Percentiles rank a stretch among this genome's conserved stretches.
phyloP scores from a whole-genome alignment of 2,113 vertebrate species.

The Megalops atlanticus region DNA sequence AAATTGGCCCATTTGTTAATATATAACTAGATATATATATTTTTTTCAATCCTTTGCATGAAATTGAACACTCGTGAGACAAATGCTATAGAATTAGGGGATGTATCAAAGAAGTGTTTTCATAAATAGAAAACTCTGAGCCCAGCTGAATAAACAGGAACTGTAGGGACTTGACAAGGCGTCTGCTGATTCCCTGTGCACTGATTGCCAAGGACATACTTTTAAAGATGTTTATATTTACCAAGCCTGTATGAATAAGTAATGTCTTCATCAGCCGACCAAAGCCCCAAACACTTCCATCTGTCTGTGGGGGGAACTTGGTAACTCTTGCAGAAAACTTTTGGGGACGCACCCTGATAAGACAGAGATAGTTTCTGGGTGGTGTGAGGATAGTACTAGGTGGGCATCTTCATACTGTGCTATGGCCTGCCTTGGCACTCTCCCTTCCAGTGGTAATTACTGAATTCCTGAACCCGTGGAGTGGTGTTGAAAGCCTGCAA shows the following conservation, averaged over 20 bases:
- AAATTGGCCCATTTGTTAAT: slow-evolving; percentile 26
- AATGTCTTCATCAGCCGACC: slow-evolving; percentile 48
- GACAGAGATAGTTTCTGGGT: not conserved
- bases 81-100: slow-evolving; percentile 24
- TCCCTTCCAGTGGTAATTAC: slow-evolving; percentile 57
- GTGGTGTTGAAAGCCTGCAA: slow-evolving; percentile 68
- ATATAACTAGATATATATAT: too few species aligned
- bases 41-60: not conserved
- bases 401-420: not conserved
- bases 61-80: slow-evolving; percentile 26
- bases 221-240: slow-evolving; percentile 64
- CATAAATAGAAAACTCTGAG: slow-evolving; percentile 45
- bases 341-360: not conserved
- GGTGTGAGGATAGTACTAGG: not conserved
- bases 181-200: slow-evolving; percentile 51
- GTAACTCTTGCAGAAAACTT: not conserved
- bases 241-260: slow-evolving; percentile 52
- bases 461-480: slow-evolving; percentile 61
- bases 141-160: slow-evolving; percentile 53
- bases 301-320: not conserved
- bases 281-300: slow-evolving; percentile 14
- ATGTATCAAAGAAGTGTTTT: slow-evolving; percentile 27
- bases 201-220: slow-evolving; percentile 38
- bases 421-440: not conserved
- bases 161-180: slow-evolving; percentile 59